Evolutionary conservation across 2,797 vertebrate genomes (phyloP).

Genomic region (Neoniphon sammara): DNA sequence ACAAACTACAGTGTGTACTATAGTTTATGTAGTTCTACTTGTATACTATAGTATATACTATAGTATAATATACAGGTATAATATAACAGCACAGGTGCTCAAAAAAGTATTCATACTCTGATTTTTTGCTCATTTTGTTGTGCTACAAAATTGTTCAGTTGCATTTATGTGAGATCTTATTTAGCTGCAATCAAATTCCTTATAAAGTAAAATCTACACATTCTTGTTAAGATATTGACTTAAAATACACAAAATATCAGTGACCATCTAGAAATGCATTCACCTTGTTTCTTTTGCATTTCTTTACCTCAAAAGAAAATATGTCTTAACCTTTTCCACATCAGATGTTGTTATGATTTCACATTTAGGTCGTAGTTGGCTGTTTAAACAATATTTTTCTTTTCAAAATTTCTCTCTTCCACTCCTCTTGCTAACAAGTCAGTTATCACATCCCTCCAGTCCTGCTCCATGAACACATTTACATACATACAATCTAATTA

Average conservation of each 20-base stretch:
- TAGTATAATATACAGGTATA: conserved; percentile 69
- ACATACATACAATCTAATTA: conserved; percentile 42
- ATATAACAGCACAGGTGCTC: conserved; percentile 66
- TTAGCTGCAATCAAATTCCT: not conserved
- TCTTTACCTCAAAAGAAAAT: not conserved
- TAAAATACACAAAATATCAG: not conserved
- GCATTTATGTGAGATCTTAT: conserved; percentile 7
- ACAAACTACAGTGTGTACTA: conserved; percentile 71
- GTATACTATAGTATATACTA: conserved; percentile 70
- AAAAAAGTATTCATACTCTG: conserved; percentile 59
- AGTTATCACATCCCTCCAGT: conserved; percentile 28
- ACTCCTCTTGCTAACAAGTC: not conserved
- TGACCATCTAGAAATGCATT: no score
- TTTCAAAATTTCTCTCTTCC: conserved; percentile 3
- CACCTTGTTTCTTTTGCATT: conserved; percentile 1
- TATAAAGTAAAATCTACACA: not conserved
- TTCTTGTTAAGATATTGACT: not conserved
- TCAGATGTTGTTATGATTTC: not conserved
- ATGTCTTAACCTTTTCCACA: no score
- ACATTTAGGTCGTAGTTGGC: not conserved
- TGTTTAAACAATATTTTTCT: not conserved
- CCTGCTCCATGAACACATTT: conserved; percentile 30
- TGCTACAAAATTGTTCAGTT: conserved; percentile 50
- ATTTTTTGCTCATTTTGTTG: conserved; percentile 29
- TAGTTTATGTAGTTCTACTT: conserved; percentile 67